A percentile compares a stretch with the other conserved stretches of the same genome.
Evolutionary conservation across 2,113 vertebrate genomes (phyloP).

Genomic region (Perca schrenkii): DNA sequence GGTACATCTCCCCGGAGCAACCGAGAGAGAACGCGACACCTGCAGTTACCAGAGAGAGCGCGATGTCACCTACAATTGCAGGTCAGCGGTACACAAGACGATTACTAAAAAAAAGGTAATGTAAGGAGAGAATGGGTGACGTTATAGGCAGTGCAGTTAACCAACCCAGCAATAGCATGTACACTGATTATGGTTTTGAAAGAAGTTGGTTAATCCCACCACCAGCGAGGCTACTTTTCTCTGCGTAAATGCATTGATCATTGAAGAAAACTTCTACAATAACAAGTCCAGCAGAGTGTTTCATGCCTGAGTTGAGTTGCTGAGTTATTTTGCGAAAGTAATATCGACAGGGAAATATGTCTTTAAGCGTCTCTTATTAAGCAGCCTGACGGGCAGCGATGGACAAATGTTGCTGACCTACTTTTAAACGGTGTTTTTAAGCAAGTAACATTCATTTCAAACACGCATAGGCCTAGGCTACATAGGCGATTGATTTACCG

Average conservation of each 20-base stretch:
- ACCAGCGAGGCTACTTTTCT: neutral
- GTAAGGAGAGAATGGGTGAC: constrained; percentile 32
- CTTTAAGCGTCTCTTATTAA: neutral
- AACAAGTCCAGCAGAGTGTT: neutral
- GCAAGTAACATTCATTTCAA: neutral
- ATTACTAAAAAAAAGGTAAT: constrained; percentile 42
- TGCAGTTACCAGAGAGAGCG: constrained; percentile 82
- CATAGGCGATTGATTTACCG: constrained; percentile 65
- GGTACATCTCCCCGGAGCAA: constrained; percentile 94
- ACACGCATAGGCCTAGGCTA: neutral
- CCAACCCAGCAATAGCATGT: neutral
- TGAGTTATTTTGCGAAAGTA: neutral
- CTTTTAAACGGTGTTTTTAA: neutral
- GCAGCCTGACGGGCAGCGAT: neutral
- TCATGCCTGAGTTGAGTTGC: too few relatives aligned
- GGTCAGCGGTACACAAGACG: constrained; percentile 52
- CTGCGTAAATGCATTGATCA: neutral
- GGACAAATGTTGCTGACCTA: constrained; percentile 33
- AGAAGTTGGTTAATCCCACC: neutral
- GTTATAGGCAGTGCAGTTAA: constrained; percentile 24
- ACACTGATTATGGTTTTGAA: neutral
- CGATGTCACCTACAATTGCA: constrained; percentile 79
- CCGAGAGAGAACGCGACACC: constrained; percentile 83
- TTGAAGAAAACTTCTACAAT: neutral
- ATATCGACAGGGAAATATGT: neutral